Percentiles rank a stretch among this genome's conserved stretches.
These are phyloP conservation scores for Brevimyrus niger DNA, from an alignment of 2,113 vertebrate genomes.

Conservation along the genomic window DNA sequence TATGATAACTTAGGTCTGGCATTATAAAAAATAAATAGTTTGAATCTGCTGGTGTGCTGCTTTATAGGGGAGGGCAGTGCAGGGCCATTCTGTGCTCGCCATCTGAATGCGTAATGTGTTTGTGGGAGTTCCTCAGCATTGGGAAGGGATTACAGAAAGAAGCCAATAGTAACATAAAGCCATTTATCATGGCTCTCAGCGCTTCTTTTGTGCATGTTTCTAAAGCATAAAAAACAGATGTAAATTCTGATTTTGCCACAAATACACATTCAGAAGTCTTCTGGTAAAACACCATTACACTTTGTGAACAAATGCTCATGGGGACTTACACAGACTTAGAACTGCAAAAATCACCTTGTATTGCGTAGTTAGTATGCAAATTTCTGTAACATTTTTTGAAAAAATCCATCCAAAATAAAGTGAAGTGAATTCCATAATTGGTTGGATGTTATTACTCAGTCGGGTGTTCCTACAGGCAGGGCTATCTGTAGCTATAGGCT, in stretches of 20 bases:
- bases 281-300: background rate
- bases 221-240: background rate
- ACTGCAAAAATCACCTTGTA: background rate
- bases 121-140: background rate
- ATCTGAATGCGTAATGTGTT: background rate
- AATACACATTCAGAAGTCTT: background rate
- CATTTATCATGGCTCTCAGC: background rate
- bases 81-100: background rate
- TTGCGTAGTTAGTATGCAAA: background rate
- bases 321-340: background rate
- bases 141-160: background rate
- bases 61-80: background rate
- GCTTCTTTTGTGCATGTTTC: background rate
- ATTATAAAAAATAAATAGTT: background rate
- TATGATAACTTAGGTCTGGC: background rate
- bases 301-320: background rate
- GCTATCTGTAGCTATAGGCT: background rate
- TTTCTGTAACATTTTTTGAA: background rate
- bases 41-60: background rate
- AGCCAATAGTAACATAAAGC: background rate
- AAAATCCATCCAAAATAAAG: background rate
- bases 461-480: background rate
- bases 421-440: background rate
- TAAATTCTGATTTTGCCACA: background rate
- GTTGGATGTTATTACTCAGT: background rate